Evolutionary conservation across 1,140 invertebrate species (phyloP).

Genomic region (Coptotermes formosanus): DNA sequence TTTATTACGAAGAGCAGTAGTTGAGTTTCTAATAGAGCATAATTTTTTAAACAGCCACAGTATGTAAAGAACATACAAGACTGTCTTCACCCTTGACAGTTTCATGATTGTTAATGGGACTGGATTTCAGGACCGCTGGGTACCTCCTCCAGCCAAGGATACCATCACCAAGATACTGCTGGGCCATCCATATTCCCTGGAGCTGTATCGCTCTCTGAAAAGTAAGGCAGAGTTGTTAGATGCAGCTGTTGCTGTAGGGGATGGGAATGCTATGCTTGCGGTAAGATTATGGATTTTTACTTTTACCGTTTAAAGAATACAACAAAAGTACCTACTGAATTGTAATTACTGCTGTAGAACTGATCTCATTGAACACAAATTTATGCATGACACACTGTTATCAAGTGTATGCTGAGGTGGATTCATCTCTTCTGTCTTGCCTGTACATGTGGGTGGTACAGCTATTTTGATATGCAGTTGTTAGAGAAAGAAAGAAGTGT

Average conservation of each 20-base stretch:
- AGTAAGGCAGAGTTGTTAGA: conserved; percentile 53
- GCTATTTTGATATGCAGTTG: too few species aligned
- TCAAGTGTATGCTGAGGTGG: too few species aligned
- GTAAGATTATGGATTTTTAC: conserved; percentile 41
- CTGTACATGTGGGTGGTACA: too few species aligned
- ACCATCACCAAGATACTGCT: conserved; percentile 51
- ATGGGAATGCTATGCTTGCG: conserved; percentile 56
- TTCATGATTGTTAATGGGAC: not conserved
- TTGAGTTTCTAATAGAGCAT: not conserved
- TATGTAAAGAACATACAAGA: not conserved
- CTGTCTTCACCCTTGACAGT: not conserved
- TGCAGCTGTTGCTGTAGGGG: conserved; percentile 50
- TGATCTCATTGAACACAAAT: too few species aligned
- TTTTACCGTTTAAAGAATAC: not conserved
- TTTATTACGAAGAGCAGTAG: not conserved
- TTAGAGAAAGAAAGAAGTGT: too few species aligned
- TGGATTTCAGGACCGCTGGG: conserved; percentile 39
- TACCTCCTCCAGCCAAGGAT: conserved; percentile 42
- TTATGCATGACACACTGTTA: too few species aligned
- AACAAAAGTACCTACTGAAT: too few species aligned
- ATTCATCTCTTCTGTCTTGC: too few species aligned
- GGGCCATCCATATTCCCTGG: conserved; percentile 50
- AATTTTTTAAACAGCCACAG: not conserved
- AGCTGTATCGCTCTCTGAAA: conserved; percentile 53
- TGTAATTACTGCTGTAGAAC: too few species aligned